Percentiles rank a stretch among this genome's conserved stretches.
These are phyloP conservation scores for Ophthalmolycus amberensis DNA, from an alignment of 2,113 vertebrate genomes.

Conservation along the genomic window DNA sequence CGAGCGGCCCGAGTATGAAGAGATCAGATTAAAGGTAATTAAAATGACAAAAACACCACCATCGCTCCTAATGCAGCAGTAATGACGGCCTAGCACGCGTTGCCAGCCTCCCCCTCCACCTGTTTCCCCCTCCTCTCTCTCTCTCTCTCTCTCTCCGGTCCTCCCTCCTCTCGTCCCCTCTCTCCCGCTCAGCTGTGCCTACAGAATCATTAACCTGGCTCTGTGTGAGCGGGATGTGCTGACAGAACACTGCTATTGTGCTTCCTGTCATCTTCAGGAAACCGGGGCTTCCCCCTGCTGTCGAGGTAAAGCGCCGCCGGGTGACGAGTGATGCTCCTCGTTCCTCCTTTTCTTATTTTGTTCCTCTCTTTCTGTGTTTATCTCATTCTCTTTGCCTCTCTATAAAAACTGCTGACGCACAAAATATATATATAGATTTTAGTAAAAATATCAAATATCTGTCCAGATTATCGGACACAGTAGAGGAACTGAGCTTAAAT, in stretches of 20 bases:
- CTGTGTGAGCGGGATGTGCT: constrained; percentile 75
- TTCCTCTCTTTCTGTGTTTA: constrained; percentile 33
- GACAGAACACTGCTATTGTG: constrained; percentile 81
- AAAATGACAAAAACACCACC: constrained; percentile 80
- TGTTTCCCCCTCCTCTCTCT: constrained; percentile 21
- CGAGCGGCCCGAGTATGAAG: constrained; percentile 61
- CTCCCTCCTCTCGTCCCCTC: constrained; percentile 65
- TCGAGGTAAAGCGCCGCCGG: constrained; percentile 73
- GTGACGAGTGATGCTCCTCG: constrained; percentile 64
- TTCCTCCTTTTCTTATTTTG: constrained; percentile 39
- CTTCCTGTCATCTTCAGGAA: constrained; percentile 83
- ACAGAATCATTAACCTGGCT: constrained; percentile 82
- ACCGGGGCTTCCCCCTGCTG: constrained; percentile 79
- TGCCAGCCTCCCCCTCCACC: constrained; percentile 56
- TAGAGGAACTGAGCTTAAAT: constrained; percentile 16
- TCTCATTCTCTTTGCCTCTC: constrained; percentile 9
- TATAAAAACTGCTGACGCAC: constrained; percentile 8
- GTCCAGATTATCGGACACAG: constrained; percentile 1
- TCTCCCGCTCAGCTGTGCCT: constrained; percentile 69
- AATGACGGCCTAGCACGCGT: constrained; percentile 71
- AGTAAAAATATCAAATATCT: not conserved
- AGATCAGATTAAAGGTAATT: constrained; percentile 79
- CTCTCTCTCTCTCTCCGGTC: constrained; percentile 20
- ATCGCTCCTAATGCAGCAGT: constrained; percentile 71
- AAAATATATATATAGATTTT: not conserved